These are phyloP conservation scores for Enteromius fasciolatus DNA, from an alignment of 2,797 vertebrate species.

Conservation along the genomic window DNA sequence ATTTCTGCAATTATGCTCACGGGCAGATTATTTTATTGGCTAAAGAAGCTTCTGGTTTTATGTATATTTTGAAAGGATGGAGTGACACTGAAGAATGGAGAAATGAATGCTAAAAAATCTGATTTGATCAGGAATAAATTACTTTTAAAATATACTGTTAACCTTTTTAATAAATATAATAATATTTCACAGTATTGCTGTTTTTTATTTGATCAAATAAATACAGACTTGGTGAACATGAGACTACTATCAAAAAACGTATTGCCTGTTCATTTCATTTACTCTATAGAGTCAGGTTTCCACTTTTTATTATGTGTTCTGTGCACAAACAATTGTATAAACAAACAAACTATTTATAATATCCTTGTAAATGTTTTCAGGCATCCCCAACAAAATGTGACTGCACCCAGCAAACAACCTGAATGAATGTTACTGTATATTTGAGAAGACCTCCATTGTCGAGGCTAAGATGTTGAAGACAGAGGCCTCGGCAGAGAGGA, in stretches of 20 bases:
- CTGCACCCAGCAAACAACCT: conserved; percentile 28
- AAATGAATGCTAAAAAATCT: background rate
- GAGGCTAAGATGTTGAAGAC: conserved; percentile 97
- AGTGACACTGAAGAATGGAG: background rate
- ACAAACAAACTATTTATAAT: conserved; percentile 8
- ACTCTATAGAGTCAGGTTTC: background rate
- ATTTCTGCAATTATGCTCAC: background rate
- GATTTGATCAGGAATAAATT: background rate
- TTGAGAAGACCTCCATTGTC: conserved; percentile 74
- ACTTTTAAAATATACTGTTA: background rate
- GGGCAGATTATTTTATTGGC: background rate
- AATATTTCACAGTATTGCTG: background rate
- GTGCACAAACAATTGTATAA: background rate
- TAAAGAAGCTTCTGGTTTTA: background rate
- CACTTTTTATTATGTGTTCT: background rate
- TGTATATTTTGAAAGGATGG: background rate
- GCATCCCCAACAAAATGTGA: conserved; percentile 53
- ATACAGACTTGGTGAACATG: background rate
- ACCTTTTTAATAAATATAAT: background rate
- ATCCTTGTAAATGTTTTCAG: conserved; percentile 43
- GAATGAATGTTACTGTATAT: conserved; percentile 52
- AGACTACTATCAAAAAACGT: background rate
- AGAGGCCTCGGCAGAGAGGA: conserved; percentile 93
- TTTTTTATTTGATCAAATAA: background rate
- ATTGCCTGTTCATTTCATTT: background rate